Conservation (phyloP, 2,113 vertebrate genomes). For the Nyctibius bracteatus region DNA sequence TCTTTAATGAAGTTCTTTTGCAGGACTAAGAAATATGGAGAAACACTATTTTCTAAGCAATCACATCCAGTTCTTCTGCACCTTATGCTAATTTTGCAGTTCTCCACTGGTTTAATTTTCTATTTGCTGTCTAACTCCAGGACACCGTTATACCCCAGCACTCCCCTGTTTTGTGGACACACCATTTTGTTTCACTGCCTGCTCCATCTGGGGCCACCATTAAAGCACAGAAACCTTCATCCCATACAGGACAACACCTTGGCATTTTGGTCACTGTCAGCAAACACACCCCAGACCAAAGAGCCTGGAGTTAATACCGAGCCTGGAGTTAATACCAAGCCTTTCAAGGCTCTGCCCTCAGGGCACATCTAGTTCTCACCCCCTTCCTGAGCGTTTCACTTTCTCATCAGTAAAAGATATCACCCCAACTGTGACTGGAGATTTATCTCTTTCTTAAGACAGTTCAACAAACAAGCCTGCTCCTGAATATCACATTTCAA, state of each 20-base stretch:
- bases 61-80: neutral
- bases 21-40: neutral
- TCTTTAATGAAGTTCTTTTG: neutral
- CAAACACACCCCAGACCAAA: neutral
- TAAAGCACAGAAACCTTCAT: neutral
- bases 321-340: neutral
- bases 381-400: neutral
- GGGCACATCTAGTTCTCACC: neutral
- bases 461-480: neutral
- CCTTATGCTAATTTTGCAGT: neutral
- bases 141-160: neutral
- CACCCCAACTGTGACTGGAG: neutral
- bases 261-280: neutral
- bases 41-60: neutral
- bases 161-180: neutral
- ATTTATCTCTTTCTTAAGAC: neutral
- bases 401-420: neutral
- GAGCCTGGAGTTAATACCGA: neutral
- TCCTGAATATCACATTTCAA: neutral
- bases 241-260: neutral
- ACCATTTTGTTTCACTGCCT: neutral
- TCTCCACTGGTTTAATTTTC: neutral
- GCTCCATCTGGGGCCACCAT: neutral
- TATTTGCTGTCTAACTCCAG: neutral
- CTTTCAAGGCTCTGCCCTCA: neutral